Evolutionary conservation across 2,113 vertebrate species (phyloP).

Genomic region (Dasyurus viverrinus): DNA sequence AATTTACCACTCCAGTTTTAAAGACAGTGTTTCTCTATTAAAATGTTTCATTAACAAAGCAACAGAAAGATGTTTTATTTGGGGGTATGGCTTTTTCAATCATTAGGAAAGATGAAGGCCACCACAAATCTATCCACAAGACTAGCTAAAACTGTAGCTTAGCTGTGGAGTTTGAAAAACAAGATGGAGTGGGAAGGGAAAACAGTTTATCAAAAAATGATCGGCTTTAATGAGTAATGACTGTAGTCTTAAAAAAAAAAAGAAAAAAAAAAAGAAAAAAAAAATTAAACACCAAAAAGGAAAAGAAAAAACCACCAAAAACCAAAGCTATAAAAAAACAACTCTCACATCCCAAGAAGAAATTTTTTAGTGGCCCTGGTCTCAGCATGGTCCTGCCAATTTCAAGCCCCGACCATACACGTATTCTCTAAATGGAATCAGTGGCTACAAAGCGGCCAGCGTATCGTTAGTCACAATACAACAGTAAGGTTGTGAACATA

Average conservation of each 20-base stretch:
- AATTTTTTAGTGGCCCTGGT: conserved; percentile 72
- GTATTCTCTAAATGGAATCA: conserved; percentile 89
- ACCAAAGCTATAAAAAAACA: conserved; percentile 76
- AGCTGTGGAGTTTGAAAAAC: conserved; percentile 66
- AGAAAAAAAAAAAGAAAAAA: conserved; percentile 38
- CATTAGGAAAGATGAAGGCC: conserved; percentile 74
- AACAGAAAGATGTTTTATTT: conserved; percentile 58
- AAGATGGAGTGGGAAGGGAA: conserved; percentile 68
- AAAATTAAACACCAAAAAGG: conserved; percentile 55
- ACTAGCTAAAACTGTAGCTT: conserved; percentile 55
- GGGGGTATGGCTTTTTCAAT: conserved; percentile 55
- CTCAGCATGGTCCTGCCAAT: conserved; percentile 87
- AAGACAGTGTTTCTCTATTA: conserved; percentile 56
- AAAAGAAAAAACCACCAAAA: conserved; percentile 62
- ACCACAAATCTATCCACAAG: conserved; percentile 77
- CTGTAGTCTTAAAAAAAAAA: conserved; percentile 64
- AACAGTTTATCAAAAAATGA: conserved; percentile 68
- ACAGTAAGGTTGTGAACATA: conserved; percentile 99
- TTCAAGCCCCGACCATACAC: conserved; percentile 93
- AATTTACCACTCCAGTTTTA: conserved; percentile 74
- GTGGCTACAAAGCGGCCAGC: conserved; percentile 92
- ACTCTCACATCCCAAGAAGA: conserved; percentile 77
- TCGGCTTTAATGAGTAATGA: conserved; percentile 63
- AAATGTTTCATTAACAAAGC: conserved; percentile 64
- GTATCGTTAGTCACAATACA: conserved; percentile 98